Evolutionary conservation across 2,888 invertebrate genomes (phyloP).

Genomic region (Bruchidius siliquastri): DNA sequence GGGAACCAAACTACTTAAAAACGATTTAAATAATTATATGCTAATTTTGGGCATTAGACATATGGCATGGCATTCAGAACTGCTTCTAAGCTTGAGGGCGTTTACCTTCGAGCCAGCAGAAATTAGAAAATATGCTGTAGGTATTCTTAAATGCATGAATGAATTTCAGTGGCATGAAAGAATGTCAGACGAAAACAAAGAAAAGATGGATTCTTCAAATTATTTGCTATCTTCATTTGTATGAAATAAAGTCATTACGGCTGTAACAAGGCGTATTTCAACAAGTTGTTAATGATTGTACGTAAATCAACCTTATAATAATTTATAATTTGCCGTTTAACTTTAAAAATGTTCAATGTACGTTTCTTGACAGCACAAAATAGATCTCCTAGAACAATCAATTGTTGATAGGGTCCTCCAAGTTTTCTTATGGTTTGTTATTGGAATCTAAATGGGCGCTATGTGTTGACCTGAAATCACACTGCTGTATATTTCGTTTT

Average conservation of each 20-base stretch:
- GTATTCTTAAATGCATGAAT: background rate
- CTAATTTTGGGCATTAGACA: background rate
- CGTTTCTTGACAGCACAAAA: too few species aligned
- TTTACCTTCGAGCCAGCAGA: background rate
- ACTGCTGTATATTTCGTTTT: too few species aligned
- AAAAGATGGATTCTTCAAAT: background rate
- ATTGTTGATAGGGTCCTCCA: too few species aligned
- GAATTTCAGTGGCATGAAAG: background rate
- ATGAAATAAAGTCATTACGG: background rate
- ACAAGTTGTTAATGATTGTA: too few species aligned
- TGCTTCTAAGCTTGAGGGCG: background rate
- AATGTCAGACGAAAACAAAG: background rate
- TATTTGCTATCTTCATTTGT: background rate
- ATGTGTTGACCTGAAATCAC: too few species aligned
- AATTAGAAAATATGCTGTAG: background rate
- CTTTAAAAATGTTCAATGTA: too few species aligned
- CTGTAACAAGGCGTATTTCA: too few species aligned
- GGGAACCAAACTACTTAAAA: background rate
- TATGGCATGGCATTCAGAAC: background rate
- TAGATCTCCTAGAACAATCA: too few species aligned
- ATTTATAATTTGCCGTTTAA: too few species aligned
- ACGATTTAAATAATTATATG: background rate
- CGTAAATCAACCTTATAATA: too few species aligned
- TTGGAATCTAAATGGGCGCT: too few species aligned
- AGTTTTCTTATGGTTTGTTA: too few species aligned